These are phyloP conservation scores for Cephus pygmeus DNA, from an alignment of 2,888 invertebrate genomes.

Conservation along the genomic window DNA sequence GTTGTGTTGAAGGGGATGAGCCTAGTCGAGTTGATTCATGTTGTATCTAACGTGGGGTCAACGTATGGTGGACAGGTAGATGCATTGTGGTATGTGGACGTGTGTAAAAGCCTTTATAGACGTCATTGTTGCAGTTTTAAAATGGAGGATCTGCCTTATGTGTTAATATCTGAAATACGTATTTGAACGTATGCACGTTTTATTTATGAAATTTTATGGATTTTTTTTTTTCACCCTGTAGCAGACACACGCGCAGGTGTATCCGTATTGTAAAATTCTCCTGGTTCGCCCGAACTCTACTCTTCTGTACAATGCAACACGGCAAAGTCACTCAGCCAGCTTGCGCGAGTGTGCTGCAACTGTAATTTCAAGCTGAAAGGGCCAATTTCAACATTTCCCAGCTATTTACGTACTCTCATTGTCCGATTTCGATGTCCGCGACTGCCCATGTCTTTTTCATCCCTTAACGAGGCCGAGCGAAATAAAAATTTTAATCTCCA, in stretches of 20 bases:
- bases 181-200: slow-evolving; percentile 63
- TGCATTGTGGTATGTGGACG: background rate
- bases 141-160: slow-evolving; percentile 58
- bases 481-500: slow-evolving; percentile 21
- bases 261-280: background rate
- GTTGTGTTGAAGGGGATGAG: background rate
- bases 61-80: background rate
- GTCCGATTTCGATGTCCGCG: slow-evolving; percentile 27
- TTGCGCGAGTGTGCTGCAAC: slow-evolving; percentile 38
- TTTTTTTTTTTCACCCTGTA: slow-evolving; percentile 58
- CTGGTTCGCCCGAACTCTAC: background rate
- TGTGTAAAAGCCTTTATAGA: background rate
- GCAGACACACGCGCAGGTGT: slow-evolving; percentile 32
- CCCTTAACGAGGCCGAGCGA: background rate
- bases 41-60: background rate
- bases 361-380: slow-evolving; percentile 60
- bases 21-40: background rate
- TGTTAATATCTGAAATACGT: slow-evolving; percentile 59
- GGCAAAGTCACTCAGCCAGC: background rate
- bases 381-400: slow-evolving; percentile 49
- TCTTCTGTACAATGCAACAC: background rate
- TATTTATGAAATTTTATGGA: slow-evolving; percentile 65
- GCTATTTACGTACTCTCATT: slow-evolving; percentile 20
- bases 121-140: slow-evolving; percentile 7
- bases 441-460: slow-evolving; percentile 21